Conservation (phyloP, 1,140 invertebrate species). For the Musca vetustissima region DNA sequence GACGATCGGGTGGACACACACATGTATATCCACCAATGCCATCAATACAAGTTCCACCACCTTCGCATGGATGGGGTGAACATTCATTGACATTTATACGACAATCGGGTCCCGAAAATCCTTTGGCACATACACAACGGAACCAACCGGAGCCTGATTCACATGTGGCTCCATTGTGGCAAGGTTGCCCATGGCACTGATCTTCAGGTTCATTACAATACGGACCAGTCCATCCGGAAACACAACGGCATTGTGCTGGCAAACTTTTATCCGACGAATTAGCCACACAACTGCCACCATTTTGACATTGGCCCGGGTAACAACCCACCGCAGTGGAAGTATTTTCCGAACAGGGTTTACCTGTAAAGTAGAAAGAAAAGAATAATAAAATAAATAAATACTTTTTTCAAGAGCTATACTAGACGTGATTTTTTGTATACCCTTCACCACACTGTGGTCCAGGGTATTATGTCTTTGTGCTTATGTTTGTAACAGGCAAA, state of each 20-base stretch:
- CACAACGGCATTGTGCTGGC: conserved; percentile 47
- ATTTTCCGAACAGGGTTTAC: conserved; percentile 52
- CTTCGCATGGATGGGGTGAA: conserved; percentile 77
- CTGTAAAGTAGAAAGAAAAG: conserved; percentile 28
- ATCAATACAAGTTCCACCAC: conserved; percentile 82
- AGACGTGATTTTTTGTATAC: too few species aligned
- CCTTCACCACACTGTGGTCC: too few species aligned
- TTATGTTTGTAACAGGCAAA: too few species aligned
- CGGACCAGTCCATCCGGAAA: conserved; percentile 47
- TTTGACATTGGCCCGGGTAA: conserved; percentile 62
- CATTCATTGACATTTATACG: conserved; percentile 76
- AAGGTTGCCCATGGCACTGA: conserved; percentile 60
- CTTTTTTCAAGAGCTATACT: too few species aligned
- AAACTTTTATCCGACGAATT: conserved; percentile 40
- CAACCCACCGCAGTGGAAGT: conserved; percentile 38
- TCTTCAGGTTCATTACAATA: conserved; percentile 51
- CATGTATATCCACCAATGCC: conserved; percentile 77
- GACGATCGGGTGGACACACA: conserved; percentile 75
- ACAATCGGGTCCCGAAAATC: conserved; percentile 79
- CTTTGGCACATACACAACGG: conserved; percentile 75
- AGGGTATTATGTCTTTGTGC: too few species aligned
- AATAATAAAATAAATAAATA: conserved; percentile 3
- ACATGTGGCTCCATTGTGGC: conserved; percentile 77
- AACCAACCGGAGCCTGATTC: conserved; percentile 79
- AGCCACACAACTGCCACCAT: conserved; percentile 72